Percentiles rank a stretch among this genome's conserved stretches.
These are phyloP conservation scores for Actinia tenebrosa DNA, from an alignment of 64 coral and sea anemone species.

Conservation along the genomic window DNA sequence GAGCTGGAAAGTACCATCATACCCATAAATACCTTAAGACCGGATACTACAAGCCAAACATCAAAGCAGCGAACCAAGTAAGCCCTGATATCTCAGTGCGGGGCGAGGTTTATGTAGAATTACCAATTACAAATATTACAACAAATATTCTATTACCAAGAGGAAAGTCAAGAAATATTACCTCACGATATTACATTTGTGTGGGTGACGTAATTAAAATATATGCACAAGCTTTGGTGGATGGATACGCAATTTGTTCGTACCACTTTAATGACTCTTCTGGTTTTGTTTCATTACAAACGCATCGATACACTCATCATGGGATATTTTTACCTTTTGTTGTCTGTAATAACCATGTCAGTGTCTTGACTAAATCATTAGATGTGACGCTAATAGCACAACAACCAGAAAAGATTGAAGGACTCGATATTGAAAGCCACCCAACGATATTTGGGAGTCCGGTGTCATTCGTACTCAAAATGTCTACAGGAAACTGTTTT, in stretches of 20 bases:
- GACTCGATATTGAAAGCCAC: not conserved
- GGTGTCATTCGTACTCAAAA: not conserved
- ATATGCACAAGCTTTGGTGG: not conserved
- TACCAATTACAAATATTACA: constrained; percentile 5
- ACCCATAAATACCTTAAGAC: not conserved
- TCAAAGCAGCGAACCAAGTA: not conserved
- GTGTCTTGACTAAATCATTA: not conserved
- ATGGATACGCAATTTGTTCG: not conserved
- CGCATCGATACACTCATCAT: not conserved
- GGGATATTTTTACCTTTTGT: not conserved
- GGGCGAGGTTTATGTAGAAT: not conserved
- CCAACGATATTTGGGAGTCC: not conserved
- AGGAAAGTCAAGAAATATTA: not conserved
- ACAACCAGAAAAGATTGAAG: not conserved
- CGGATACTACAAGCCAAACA: not conserved
- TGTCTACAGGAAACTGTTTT: constrained; percentile 32
- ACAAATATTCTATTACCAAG: not conserved
- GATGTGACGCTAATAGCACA: constrained; percentile 9
- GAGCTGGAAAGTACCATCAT: not conserved
- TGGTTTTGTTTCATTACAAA: not conserved
- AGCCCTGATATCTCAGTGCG: not conserved
- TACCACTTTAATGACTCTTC: not conserved
- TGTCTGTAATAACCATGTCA: constrained; percentile 8
- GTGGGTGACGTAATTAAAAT: not conserved
- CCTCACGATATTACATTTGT: not conserved